Conservation (phyloP, 2,888 invertebrate species). For the Tetrapedia diversipes region DNA sequence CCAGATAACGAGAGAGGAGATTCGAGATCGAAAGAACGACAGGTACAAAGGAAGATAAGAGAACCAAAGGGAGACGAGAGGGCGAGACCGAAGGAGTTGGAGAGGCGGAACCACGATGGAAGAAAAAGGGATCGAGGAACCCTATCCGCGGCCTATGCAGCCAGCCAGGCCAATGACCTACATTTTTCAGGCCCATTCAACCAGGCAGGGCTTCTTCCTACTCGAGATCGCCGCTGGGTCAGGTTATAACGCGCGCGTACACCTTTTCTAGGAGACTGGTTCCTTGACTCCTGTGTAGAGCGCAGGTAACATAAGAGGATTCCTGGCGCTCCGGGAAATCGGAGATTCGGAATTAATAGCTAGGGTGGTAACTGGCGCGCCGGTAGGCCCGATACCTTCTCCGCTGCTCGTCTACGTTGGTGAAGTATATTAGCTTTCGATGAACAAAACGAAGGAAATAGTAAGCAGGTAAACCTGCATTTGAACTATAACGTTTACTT, state of each 20-base stretch:
- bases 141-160: conserved; percentile 64
- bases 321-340: conserved; percentile 44
- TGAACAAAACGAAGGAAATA: too few species aligned
- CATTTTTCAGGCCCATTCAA: conserved; percentile 75
- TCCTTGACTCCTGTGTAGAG: conserved; percentile 36
- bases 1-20: too few species aligned
- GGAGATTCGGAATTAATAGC: conserved; percentile 27
- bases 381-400: too few species aligned
- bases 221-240: conserved; percentile 42
- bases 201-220: conserved; percentile 62
- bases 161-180: conserved; percentile 78
- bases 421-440: too few species aligned
- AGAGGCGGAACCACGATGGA: conserved; percentile 56
- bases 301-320: conserved; percentile 51
- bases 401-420: too few species aligned
- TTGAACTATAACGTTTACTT: too few species aligned
- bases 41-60: too few species aligned
- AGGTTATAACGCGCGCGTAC: conserved; percentile 26
- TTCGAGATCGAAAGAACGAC: too few species aligned
- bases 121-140: conserved; percentile 45
- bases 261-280: conserved; percentile 53
- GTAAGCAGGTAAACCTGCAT: too few species aligned
- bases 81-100: conserved; percentile 53
- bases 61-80: conserved; percentile 7
- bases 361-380: too few species aligned